These are phyloP conservation scores for Hippocampus barbouri DNA, from an alignment of 2,113 vertebrate species.

Conservation along the genomic window DNA sequence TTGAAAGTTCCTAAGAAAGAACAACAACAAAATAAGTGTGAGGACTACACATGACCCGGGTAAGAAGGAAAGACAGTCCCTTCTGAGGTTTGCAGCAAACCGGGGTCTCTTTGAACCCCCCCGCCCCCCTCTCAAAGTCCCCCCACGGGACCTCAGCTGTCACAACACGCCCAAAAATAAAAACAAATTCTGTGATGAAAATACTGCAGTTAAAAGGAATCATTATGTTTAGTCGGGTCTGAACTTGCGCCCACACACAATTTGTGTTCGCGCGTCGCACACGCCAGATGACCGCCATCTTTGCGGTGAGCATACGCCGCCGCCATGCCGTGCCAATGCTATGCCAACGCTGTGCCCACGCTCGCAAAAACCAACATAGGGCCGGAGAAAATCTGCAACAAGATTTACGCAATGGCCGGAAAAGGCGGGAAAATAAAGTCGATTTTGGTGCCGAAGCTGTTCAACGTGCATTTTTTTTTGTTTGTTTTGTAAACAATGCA, in stretches of 20 bases:
- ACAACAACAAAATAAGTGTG: neutral
- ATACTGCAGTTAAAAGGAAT: neutral
- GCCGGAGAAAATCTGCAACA: neutral
- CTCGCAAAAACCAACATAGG: constrained; percentile 3
- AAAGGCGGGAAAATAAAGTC: neutral
- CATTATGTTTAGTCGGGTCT: neutral
- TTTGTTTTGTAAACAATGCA: no score
- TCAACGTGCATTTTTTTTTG: no score
- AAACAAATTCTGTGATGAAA: neutral
- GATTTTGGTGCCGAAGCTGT: no score
- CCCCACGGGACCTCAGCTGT: neutral
- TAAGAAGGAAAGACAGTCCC: neutral
- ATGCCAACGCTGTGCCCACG: constrained; percentile 8
- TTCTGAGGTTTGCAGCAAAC: neutral
- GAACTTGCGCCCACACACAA: constrained; percentile 26
- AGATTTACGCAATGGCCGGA: neutral
- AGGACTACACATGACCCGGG: neutral
- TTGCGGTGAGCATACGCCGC: neutral
- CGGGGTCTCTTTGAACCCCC: neutral
- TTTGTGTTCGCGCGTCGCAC: neutral
- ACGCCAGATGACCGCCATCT: constrained; percentile 2
- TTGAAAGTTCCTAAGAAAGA: neutral
- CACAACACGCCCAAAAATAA: neutral
- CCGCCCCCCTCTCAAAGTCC: neutral
- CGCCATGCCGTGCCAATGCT: neutral